phyloP scores from a whole-genome alignment of 2,113 vertebrate species.

The Trichomycterus rosablanca region DNA sequence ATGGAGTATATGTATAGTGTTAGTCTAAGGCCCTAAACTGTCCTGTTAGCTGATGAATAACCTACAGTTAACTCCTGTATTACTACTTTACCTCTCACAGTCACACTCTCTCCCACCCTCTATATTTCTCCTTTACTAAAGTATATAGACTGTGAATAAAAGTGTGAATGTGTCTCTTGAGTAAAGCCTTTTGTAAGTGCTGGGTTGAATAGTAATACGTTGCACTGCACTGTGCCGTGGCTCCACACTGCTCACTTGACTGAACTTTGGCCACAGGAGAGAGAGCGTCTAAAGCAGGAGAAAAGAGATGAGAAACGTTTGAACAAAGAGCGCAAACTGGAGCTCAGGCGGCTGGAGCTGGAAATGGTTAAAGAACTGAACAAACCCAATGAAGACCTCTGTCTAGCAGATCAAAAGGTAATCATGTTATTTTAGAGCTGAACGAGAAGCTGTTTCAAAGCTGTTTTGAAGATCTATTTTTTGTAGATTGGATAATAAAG shows the following conservation, averaged over 20 bases:
- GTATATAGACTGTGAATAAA: constrained; percentile 36
- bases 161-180: constrained; percentile 17
- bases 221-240: constrained; percentile 4
- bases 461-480: no score
- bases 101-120: not conserved
- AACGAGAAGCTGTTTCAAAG: no score
- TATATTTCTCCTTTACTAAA: not conserved
- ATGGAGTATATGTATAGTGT: no score
- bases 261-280: constrained; percentile 70
- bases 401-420: constrained; percentile 92
- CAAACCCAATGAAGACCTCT: constrained; percentile 95
- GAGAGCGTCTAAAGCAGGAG: constrained; percentile 87
- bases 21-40: no score
- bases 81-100: not conserved
- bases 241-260: constrained; percentile 10
- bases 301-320: constrained; percentile 89
- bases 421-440: not conserved
- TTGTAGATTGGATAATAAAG: no score
- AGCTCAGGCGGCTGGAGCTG: constrained; percentile 83
- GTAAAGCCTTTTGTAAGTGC: constrained; percentile 21
- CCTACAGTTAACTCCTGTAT: no score
- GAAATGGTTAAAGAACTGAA: constrained; percentile 92
- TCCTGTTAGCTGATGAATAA: no score
- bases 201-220: constrained; percentile 29
- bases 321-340: constrained; percentile 89